phyloP scores from a whole-genome alignment of 2,113 vertebrate genomes.

The Azemiops feae region DNA sequence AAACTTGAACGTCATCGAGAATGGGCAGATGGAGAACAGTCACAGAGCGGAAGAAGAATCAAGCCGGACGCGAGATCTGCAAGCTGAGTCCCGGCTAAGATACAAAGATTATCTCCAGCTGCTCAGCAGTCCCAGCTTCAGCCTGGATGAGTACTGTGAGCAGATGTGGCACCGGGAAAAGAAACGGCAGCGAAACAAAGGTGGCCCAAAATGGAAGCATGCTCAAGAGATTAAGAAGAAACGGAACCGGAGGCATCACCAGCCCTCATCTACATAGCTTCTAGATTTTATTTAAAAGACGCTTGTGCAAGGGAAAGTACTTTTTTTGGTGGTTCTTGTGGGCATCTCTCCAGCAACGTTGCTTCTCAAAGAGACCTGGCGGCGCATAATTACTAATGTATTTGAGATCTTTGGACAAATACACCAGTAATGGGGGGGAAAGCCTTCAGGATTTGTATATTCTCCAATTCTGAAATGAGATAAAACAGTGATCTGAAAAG shows the following conservation, averaged over 20 bases:
- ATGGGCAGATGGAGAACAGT: conserved; percentile 80
- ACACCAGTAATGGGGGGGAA: conserved; percentile 14
- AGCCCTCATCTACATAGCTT: conserved; percentile 64
- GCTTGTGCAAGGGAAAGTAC: conserved; percentile 41
- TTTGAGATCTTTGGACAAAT: conserved; percentile 41
- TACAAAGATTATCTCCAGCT: conserved; percentile 95
- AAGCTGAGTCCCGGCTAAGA: conserved; percentile 79
- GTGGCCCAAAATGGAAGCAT: conserved; percentile 91
- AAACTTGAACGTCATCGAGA: conserved; percentile 84
- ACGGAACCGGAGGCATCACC: conserved; percentile 89
- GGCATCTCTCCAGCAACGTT: conserved; percentile 50
- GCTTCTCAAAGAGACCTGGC: conserved; percentile 54
- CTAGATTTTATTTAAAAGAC: conserved; percentile 61
- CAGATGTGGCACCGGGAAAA: conserved; percentile 91
- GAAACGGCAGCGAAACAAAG: conserved; percentile 75
- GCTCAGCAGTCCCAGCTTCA: conserved; percentile 82
- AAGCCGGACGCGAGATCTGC: conserved; percentile 73
- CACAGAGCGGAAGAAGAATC: conserved; percentile 73
- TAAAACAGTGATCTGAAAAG: conserved; percentile 36
- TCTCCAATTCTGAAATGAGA: conserved; percentile 5
- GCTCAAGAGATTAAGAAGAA: conserved; percentile 94
- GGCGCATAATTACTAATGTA: conserved; percentile 37
- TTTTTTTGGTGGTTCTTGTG: conserved; percentile 61
- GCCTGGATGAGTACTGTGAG: conserved; percentile 94
- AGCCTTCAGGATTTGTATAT: conserved; percentile 30